Conservation (phyloP, 2,797 vertebrate species). For the Eulemur mongoz region DNA sequence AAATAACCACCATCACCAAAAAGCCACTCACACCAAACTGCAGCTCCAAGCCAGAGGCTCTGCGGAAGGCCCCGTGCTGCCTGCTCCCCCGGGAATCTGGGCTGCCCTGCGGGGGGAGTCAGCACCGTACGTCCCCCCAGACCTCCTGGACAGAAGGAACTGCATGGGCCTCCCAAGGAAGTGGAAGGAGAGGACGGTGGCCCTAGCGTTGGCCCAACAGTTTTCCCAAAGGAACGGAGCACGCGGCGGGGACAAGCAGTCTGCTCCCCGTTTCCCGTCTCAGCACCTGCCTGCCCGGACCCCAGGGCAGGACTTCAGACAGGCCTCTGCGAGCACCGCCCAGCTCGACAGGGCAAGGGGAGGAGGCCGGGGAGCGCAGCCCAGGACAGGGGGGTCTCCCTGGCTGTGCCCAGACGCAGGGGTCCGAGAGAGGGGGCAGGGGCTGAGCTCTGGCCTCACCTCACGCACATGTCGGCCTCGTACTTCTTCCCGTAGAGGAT, state of each 20-base stretch:
- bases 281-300: neutral
- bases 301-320: neutral
- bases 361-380: too few species aligned
- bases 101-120: neutral
- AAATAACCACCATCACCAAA: neutral
- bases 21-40: neutral
- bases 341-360: too few species aligned
- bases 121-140: neutral
- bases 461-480: conserved; percentile 95
- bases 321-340: rapidly evolving
- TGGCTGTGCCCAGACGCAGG: too few species aligned
- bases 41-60: neutral
- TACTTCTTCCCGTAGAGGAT: conserved; percentile 97
- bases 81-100: neutral
- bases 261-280: neutral
- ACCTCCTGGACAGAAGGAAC: neutral
- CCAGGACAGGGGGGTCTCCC: neutral
- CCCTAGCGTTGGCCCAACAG: neutral
- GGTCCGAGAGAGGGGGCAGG: neutral
- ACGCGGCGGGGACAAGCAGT: rapidly evolving
- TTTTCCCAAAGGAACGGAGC: neutral
- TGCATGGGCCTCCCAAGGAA: neutral
- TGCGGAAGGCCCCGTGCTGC: neutral
- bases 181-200: neutral
- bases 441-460: conserved; percentile 84